Evolutionary conservation across 92 coral and sea anemone genomes (phyloP), one percentile per base, ranked within the genome.

Genomic region (Phymanthus crucifer): DNA sequence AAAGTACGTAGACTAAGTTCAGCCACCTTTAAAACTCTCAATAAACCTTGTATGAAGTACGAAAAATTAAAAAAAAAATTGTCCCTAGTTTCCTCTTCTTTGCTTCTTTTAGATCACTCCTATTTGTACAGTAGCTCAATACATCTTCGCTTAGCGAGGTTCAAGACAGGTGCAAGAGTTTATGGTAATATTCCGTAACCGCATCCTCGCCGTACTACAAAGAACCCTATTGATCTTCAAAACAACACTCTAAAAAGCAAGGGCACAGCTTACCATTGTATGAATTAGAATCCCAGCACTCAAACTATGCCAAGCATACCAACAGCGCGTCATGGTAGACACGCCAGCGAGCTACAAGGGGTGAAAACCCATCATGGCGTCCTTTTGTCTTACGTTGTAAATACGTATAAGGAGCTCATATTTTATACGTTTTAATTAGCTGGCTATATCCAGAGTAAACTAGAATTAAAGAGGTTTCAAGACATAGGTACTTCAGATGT

Each of bases 371-470:
- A 45, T 35, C 35, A 5, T 38, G 18, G 56, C 81, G 88, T 87
- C 68, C 68, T 10, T 61, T 34, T 16, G 68, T 61, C 85, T 81
- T 81, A 38, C 71, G 78, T 48, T 88, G 87, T 87, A 21, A 50
- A n/a, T 88, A 80, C 84, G 80, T 54, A 74, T 77, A 90, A 81
- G 64, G 34, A 61, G 74, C 47, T 73, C 92, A 78, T 82, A 79
- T 82, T 84, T 78, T n/a, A n/a, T 90, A 77, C 94, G 78, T 80
- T 71, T 69, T 54, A 71, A 80, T 89, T 83, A 86, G 84, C 87
- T 90, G 89, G 66, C 77, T 71, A 32, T 45, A 57, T 66, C 50
- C 70, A 56, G 75, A 54, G 75, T 74, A 50, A 35, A 80, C 73
- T 61, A 61, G 34, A 61, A 17, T 57, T 73, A 73, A 74, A 76